A percentile compares a stretch with the other conserved stretches of the same genome.
These are phyloP conservation scores for Habroteleia sp. DNA, from an alignment of 2,888 invertebrate species.

Conservation along the genomic window DNA sequence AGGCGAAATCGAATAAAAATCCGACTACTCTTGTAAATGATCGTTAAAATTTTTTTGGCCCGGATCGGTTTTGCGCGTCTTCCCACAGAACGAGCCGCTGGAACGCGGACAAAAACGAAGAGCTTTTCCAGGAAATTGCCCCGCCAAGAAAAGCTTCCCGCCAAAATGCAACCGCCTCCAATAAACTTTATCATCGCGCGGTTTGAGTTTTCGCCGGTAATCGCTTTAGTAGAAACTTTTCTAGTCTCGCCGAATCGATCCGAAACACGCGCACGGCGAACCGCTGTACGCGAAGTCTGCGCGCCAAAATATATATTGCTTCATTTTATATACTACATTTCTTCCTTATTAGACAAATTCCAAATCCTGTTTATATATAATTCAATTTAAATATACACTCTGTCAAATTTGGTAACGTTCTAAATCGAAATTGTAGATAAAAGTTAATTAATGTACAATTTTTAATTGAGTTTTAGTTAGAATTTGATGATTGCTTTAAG, in stretches of 20 bases:
- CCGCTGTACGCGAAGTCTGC: conserved; percentile 1
- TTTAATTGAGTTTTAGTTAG: no score
- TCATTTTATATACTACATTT: no score
- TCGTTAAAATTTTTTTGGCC: conserved; percentile 32
- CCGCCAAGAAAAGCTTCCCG: conserved; percentile 3
- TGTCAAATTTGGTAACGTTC: no score
- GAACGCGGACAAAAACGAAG: neutral
- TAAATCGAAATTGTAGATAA: no score
- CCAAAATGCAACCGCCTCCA: conserved; percentile 21
- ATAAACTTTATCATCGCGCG: conserved; percentile 46
- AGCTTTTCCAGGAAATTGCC: conserved; percentile 23
- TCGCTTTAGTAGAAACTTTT: conserved; percentile 75
- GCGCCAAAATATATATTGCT: conserved; percentile 6
- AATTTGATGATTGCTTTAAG: no score
- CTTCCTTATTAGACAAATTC: no score
- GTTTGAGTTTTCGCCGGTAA: conserved; percentile 70
- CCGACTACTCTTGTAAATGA: conserved; percentile 29
- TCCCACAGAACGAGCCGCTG: conserved; percentile 6
- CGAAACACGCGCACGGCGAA: conserved; percentile 49
- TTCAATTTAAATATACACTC: no score
- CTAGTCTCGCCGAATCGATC: conserved; percentile 79
- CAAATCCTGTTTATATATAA: no score
- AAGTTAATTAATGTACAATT: no score
- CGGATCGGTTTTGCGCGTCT: conserved; percentile 1
- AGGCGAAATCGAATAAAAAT: conserved; percentile 37